Percentiles rank a stretch among this genome's conserved stretches.
Evolutionary conservation across 2,888 invertebrate species (phyloP).

Genomic region (Epinotia ramella): DNA sequence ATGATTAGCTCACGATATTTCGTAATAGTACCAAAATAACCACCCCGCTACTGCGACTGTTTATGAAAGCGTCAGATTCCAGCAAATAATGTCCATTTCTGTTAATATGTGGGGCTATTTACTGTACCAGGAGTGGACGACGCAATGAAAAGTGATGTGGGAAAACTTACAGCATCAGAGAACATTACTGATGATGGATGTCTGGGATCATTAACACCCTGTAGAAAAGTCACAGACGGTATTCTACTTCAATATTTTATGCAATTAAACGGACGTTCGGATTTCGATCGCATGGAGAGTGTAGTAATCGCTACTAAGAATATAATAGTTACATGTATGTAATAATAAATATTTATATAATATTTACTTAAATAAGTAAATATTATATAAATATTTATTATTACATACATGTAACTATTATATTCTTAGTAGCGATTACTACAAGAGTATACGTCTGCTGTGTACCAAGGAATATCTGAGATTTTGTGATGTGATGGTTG

Average conservation of each 20-base stretch:
- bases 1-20: conserved; percentile 7
- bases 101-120: not conserved
- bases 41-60: not conserved
- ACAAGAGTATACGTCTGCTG: too few species aligned
- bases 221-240: not conserved
- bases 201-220: not conserved
- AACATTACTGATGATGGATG: not conserved
- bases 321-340: too few species aligned
- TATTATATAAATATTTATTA: too few species aligned
- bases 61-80: conserved; percentile 4
- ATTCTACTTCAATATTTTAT: not conserved
- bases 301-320: too few species aligned
- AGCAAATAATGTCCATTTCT: conserved; percentile 12
- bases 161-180: not conserved
- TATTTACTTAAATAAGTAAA: too few species aligned
- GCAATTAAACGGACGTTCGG: not conserved
- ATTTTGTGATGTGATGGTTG: too few species aligned
- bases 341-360: too few species aligned
- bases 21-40: conserved; percentile 17
- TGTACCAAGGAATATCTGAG: too few species aligned
- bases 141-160: not conserved
- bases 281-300: too few species aligned
- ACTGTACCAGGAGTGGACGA: not conserved
- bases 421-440: too few species aligned
- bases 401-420: too few species aligned